These are phyloP conservation scores for rat (Rattus norvegicus) DNA, from an alignment of 2,113 vertebrate species.

Conservation along the genomic window GRCr8 NC_086031.1:28483501-28484000, in stretches of 20 bases:
- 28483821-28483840: neutral
- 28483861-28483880: neutral
- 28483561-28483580: neutral
- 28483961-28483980: neutral
- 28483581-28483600: neutral
- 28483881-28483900: neutral
- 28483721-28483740: neutral
- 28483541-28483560: slow-evolving; percentile 14
- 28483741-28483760: neutral
- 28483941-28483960: neutral
- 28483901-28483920: neutral
- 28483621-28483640: neutral
- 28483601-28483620: neutral
- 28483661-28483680: neutral
- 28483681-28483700: neutral
- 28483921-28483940: neutral
- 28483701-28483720: neutral
- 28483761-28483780: neutral
- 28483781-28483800: neutral
- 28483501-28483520: neutral
- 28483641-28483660: neutral
- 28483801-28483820: neutral
- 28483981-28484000: neutral
- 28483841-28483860: neutral
- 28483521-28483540: neutral